Base-by-base conservation (phyloP, 1,140 invertebrate species). In the Agraylea sexmaculata region DNA sequence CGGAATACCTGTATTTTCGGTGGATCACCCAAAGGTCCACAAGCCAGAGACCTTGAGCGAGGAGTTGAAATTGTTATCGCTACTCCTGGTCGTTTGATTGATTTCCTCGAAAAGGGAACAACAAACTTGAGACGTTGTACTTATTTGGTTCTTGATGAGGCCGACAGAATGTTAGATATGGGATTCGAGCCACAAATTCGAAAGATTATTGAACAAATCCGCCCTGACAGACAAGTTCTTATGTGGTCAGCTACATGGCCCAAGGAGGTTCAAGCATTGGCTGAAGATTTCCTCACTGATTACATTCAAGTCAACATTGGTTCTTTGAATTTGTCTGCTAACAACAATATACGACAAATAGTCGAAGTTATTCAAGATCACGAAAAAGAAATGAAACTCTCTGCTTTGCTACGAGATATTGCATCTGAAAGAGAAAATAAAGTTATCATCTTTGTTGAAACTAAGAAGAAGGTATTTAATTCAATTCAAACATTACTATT, bases 221-320 rank as follows among this genome's bases (percentile, higher is more conserved):
- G 83, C 53, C 89, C 90, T 4, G 89, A 96, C 58, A 73, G 92
- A 31, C 93, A 97, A 65, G 90, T 91, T 2, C 69, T 97, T 2
- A 98, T 98, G 94, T 98, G 93, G 89, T 93, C 87, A 31, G 94
- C 94, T n/a, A 98, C 94, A 5, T 98, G 94, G 94, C 94, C 94
- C 1, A 95, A 95, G 62, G 93, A 98, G 67, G 93, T 98, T 2
- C 82, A 90, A 56, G 77, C 78, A 18, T 62, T 98, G 1, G 94
- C 94, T 40, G 87, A 93, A 58, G 93, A 98, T 55, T 98, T 96
- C 53, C 70, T 97, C 4, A 80, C 71, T 40, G 83, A 96, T 59
- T 93, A 94, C 53, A 74, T 83, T 37, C 79, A 83, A 54, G 78
- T 97, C 3, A 98, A 96, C 56, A 90, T 99, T 66, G 95, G 95